Evolutionary conservation across 2,888 invertebrate species (phyloP).

Genomic region (Phalera bucephala): DNA sequence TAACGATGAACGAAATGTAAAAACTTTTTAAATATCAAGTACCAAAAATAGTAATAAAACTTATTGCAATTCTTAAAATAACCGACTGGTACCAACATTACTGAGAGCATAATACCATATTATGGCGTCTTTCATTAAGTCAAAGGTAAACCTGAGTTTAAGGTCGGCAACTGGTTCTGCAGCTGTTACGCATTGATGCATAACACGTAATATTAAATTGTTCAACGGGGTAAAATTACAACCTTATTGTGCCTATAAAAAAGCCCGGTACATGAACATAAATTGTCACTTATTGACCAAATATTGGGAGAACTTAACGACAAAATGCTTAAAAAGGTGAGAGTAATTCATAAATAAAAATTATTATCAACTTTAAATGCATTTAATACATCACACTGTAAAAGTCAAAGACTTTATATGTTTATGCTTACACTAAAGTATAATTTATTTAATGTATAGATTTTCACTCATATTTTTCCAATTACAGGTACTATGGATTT

Average conservation of each 20-base stretch:
- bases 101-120: slow-evolving; percentile 22
- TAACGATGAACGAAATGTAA: no score
- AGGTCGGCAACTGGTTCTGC: slow-evolving; percentile 51
- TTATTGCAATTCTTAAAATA: slow-evolving; percentile 5
- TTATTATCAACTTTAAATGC: no score
- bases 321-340: slow-evolving; percentile 48
- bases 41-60: slow-evolving; percentile 4
- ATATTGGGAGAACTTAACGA: slow-evolving; percentile 23
- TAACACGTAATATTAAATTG: slow-evolving; percentile 24
- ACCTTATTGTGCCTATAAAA: slow-evolving; percentile 51
- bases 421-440: no score
- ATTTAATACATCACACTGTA: no score
- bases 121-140: slow-evolving; percentile 27
- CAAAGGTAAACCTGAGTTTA: slow-evolving; percentile 47
- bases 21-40: slow-evolving; percentile 2
- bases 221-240: slow-evolving; percentile 36
- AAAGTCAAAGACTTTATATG: no score
- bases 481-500: slow-evolving; percentile 43
- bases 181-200: slow-evolving; percentile 29
- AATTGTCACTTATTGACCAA: slow-evolving; percentile 43
- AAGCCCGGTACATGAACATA: slow-evolving; percentile 31
- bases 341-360: no score
- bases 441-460: no score
- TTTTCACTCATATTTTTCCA: no score
- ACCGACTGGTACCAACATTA: not conserved